Conservation (phyloP, 2,888 invertebrate genomes). For the Protodeltote pygarga region DNA sequence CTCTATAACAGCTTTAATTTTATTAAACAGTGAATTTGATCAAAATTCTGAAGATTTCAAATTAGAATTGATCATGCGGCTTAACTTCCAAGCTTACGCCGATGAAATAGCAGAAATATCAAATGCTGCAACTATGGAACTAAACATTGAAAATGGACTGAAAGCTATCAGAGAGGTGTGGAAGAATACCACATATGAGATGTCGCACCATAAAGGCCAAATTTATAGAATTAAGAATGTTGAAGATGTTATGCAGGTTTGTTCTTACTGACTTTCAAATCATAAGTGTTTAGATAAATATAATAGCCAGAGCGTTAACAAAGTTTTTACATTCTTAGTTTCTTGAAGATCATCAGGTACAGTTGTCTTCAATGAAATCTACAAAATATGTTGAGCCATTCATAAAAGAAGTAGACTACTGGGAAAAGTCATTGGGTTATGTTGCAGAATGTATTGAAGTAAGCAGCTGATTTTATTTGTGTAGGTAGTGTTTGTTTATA, state of each 20-base stretch:
- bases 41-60: slow-evolving; percentile 93
- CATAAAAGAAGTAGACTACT: slow-evolving; percentile 92
- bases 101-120: slow-evolving; percentile 95
- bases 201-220: slow-evolving; percentile 89
- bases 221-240: slow-evolving; percentile 91
- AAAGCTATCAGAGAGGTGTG: slow-evolving; percentile 91
- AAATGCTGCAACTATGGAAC: slow-evolving; percentile 95
- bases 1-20: not conserved
- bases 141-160: slow-evolving; percentile 94
- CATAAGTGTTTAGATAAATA: not conserved
- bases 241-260: slow-evolving; percentile 91
- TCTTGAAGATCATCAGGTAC: slow-evolving; percentile 94
- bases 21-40: slow-evolving; percentile 89
- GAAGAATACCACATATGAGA: slow-evolving; percentile 90
- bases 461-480: slow-evolving; percentile 9
- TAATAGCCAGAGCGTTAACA: not conserved
- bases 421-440: slow-evolving; percentile 94
- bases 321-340: slow-evolving; percentile 61
- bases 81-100: slow-evolving; percentile 93
- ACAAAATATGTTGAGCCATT: slow-evolving; percentile 96
- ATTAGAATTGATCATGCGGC: slow-evolving; percentile 91
- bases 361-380: slow-evolving; percentile 94
- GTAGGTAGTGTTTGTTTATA: too few species aligned
- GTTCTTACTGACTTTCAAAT: not conserved
- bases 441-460: slow-evolving; percentile 94